A percentile compares a stretch with the other conserved stretches of the same genome.
phyloP scores from a whole-genome alignment of 1,140 invertebrate genomes.

The Arion vulgaris region DNA sequence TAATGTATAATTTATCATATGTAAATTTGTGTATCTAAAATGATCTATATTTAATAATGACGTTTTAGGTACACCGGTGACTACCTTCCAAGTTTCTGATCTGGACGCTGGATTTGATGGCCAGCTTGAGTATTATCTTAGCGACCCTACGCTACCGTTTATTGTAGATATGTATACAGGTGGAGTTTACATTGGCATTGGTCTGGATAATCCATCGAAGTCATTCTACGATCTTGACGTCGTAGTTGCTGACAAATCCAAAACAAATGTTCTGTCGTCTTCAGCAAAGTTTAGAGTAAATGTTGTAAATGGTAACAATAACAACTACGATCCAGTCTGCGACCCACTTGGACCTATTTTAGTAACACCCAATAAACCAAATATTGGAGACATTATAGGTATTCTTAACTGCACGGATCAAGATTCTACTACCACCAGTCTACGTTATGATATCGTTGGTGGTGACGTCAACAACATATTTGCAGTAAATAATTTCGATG shows the following conservation, averaged over 20 bases:
- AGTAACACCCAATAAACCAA: background rate
- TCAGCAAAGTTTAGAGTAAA: constrained; percentile 18
- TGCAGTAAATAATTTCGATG: background rate
- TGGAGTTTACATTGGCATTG: background rate
- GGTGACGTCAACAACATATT: constrained; percentile 23
- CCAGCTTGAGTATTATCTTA: constrained; percentile 12
- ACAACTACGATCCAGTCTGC: constrained; percentile 39
- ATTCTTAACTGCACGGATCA: background rate
- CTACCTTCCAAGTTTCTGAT: constrained; percentile 19
- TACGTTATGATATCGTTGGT: background rate
- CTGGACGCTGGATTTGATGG: constrained; percentile 36
- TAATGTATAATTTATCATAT: too few relatives aligned
- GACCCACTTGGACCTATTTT: constrained; percentile 20
- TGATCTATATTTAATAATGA: background rate
- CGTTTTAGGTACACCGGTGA: background rate
- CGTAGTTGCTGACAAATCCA: constrained; percentile 33
- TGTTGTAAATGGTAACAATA: constrained; percentile 35
- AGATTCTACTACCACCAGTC: background rate
- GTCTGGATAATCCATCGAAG: constrained; percentile 21
- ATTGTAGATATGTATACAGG: constrained; percentile 24
- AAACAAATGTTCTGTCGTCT: background rate
- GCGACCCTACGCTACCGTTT: constrained; percentile 21
- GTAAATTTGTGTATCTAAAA: too few relatives aligned
- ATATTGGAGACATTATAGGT: background rate
- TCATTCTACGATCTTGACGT: constrained; percentile 22